A percentile compares a stretch with the other conserved stretches of the same genome.
phyloP scores from a whole-genome alignment of 2,888 invertebrate genomes.

The Teleogryllus oceanicus region DNA sequence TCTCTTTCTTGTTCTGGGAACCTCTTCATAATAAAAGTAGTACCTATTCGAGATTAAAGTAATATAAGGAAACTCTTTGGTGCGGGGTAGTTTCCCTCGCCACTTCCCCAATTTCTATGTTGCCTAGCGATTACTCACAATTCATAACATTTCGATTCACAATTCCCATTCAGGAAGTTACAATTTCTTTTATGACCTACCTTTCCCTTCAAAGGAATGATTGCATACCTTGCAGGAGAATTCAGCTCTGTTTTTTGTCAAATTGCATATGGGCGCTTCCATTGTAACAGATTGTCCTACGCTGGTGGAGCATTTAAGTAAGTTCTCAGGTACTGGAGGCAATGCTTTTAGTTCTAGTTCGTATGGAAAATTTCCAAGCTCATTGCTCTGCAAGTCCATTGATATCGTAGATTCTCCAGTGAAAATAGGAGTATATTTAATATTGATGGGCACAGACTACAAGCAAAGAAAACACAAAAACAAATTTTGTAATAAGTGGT shows the following conservation, averaged over 20 bases:
- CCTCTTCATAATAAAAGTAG: too few relatives aligned
- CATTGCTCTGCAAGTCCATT: conserved; percentile 39
- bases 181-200: too few relatives aligned
- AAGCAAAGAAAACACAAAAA: too few relatives aligned
- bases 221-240: conserved; percentile 35
- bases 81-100: neutral
- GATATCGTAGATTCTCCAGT: conserved; percentile 36
- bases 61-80: too few relatives aligned
- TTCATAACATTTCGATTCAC: too few relatives aligned
- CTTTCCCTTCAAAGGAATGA: neutral
- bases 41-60: too few relatives aligned
- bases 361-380: conserved; percentile 42
- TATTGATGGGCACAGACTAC: too few relatives aligned
- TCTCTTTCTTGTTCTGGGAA: too few relatives aligned
- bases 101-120: neutral
- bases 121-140: too few relatives aligned
- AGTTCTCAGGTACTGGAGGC: conserved; percentile 41
- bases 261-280: conserved; percentile 41
- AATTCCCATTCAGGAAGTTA: too few relatives aligned
- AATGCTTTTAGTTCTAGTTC: conserved; percentile 41
- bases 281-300: conserved; percentile 41
- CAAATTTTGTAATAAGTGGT: too few relatives aligned
- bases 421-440: conserved; percentile 42
- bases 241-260: conserved; percentile 39
- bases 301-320: conserved; percentile 40